These are phyloP conservation scores for Hippocampus mohnikei DNA, from an alignment of 2,113 vertebrate genomes.

Conservation along the genomic window DNA sequence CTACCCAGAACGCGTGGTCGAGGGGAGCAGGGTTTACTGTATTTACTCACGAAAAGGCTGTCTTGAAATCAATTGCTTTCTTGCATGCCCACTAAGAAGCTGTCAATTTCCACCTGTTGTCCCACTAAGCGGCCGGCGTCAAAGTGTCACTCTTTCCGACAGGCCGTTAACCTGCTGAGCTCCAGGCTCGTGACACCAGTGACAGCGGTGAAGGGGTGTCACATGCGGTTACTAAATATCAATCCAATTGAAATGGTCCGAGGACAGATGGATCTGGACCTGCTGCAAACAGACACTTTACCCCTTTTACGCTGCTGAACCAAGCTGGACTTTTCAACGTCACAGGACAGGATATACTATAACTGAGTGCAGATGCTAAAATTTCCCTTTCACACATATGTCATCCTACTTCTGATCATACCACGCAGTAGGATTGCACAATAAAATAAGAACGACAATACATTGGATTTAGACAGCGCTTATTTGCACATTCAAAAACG, in stretches of 20 bases:
- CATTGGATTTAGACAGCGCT: too few relatives aligned
- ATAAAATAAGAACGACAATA: too few relatives aligned
- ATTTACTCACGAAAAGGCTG: not conserved
- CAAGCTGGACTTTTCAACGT: too few relatives aligned
- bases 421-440: too few relatives aligned
- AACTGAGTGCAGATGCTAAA: too few relatives aligned
- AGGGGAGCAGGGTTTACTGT: not conserved
- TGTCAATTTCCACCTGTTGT: conserved; percentile 6
- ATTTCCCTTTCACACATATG: too few relatives aligned
- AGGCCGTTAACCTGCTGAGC: conserved; percentile 23
- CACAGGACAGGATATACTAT: too few relatives aligned
- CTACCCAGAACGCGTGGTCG: too few relatives aligned
- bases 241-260: conserved; percentile 5
- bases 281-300: not conserved
- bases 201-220: not conserved
- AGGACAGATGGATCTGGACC: not conserved
- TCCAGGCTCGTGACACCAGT: conserved; percentile 5
- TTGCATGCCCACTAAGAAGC: not conserved
- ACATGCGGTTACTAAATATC: conserved; percentile 11
- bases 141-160: conserved; percentile 1
- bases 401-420: too few relatives aligned
- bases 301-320: not conserved
- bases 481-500: too few relatives aligned
- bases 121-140: not conserved
- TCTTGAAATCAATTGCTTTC: not conserved